Conservation (phyloP, 2,888 invertebrate species). For the Tolmerus cingulatus region DNA sequence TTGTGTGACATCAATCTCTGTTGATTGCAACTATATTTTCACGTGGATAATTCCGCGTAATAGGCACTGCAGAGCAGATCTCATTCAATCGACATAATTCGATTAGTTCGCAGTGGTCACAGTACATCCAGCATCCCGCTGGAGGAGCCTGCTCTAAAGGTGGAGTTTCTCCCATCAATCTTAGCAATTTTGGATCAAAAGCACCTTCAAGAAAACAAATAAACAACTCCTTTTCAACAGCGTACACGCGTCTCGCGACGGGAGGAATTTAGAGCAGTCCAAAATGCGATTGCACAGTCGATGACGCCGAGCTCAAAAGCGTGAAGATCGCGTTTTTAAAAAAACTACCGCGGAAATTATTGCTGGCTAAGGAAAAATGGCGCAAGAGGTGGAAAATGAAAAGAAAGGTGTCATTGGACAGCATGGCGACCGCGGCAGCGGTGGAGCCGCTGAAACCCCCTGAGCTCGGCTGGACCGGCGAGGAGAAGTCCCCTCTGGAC, state of each 20-base stretch:
- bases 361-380: neutral
- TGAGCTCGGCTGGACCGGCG: neutral
- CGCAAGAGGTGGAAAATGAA: neutral
- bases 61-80: neutral
- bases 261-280: neutral
- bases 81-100: neutral
- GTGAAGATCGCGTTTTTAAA: neutral
- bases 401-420: neutral
- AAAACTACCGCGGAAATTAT: neutral
- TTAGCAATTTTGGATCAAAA: slow-evolving; percentile 5
- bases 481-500: neutral
- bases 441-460: neutral
- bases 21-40: neutral
- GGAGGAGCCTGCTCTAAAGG: neutral
- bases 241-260: neutral
- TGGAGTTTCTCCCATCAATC: slow-evolving; percentile 17
- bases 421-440: neutral
- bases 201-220: neutral
- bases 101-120: neutral
- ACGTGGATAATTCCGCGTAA: neutral
- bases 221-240: neutral
- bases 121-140: neutral
- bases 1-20: neutral
- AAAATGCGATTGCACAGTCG: neutral
- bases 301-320: neutral